Evolutionary conservation across 2,888 invertebrate species (phyloP), one percentile per base, ranked within the genome.

Genomic region (Gari tellinella): DNA sequence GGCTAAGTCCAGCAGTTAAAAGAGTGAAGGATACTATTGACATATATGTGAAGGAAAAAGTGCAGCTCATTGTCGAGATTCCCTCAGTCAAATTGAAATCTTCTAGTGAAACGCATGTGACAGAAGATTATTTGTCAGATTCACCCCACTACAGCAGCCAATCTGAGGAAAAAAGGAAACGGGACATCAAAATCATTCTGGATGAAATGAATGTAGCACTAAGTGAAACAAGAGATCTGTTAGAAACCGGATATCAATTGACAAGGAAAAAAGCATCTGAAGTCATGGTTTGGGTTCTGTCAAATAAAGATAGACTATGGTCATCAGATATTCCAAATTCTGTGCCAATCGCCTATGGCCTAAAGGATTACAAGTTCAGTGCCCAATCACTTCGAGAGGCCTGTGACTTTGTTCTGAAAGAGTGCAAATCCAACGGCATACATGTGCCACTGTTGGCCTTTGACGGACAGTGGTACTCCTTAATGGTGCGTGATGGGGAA

Each of bases 381-480:
- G 25, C 41, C n/a, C 48, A 66, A 17, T 17, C 45, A 2, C 31
- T 67, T 48, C n/a, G 62, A n/a, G 46, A 46, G n/a, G 56, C 66
- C 52, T 38, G 61, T 8, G 12, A 55, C 14, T 51, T 57, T 21
- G 57, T 61, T 23, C 53, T 65, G 31, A 14, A 41, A 45, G 49
- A 14, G 26, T 38, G 56, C 5, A 62, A 45, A 19, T 23, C 8
- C 1, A 41, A 40, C 31, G 66, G 72, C 26, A 1, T 72, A 10
- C 62, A 72, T 26, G 31, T 21, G 10, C 72, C 62, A 8, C 62
- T 58, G 2, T 40, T 61, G 3, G 45, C 66, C 7, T 66, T 41
- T 31, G 72, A 72, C 48, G 65, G 72, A 8, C 57, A 72, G 41
- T 72, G 66, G 72, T 37, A 45, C 1, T 45, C 17, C 38, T n/a